Evolutionary conservation across 2,888 invertebrate species (phyloP), one percentile per base, ranked within the genome.

Genomic region (Agrochola lota): DNA sequence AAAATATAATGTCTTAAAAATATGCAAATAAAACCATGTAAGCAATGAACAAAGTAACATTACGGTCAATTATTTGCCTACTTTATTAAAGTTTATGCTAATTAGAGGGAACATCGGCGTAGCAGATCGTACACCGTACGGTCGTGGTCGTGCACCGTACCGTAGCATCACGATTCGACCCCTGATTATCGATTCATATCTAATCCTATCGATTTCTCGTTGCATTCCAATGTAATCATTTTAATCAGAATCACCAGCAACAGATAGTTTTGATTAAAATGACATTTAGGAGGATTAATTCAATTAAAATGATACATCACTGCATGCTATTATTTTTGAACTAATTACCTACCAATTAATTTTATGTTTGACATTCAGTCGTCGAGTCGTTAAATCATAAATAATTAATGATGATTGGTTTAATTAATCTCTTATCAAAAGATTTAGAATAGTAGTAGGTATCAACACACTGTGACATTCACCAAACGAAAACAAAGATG

Each of bases 151-250:
- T n/a, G 77, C 63, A 49, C 60, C 40, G 72, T 70, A 66, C 40
- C 69, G 49, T 52, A 67, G 74, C 64, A 69, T 83, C 83, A 80
- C 75, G 84, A 72, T 55, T 77, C 70, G 81, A 78, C 73, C 73
- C 68, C 12, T 72, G 74, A 70, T 71, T 74, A 72, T 68, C 49
- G 66, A 80, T 68, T 83, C 67, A 74, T 59, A 76, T 60, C 35
- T 74, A 69, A 77, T 77, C 70, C 52, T 78, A 52, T 77, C 68
- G 46, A 69, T 67, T 74, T 64, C 66, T 83, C 69, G 46, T 30
- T 43, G 71, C 77, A 71, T 81, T 73, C 85, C 76, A 69, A 67
- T 64, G 20, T 63, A 66, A 49, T 70, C 11, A 40, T 78, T 78
- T 68, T 30, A 71, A 69, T 69, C 35, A 20, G 46, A 69, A 63